A percentile compares a stretch with the other conserved stretches of the same genome.
Evolutionary conservation across 2,888 invertebrate species (phyloP).

Genomic region (Neuroscelio doddi): DNA sequence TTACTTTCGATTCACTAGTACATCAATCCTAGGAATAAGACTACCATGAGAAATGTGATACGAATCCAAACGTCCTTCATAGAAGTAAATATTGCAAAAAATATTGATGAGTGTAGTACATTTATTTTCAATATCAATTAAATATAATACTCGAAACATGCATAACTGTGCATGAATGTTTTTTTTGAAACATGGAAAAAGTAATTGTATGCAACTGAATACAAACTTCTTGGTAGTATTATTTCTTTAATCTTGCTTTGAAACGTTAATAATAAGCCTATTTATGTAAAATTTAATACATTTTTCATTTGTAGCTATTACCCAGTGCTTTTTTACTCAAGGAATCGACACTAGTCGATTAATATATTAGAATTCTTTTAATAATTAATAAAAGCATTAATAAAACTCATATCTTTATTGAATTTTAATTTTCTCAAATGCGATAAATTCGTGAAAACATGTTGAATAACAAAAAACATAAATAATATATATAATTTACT

Average conservation of each 20-base stretch:
- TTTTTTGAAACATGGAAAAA: no score
- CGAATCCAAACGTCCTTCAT: slow-evolving; percentile 19
- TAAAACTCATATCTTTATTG: no score
- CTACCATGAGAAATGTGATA: slow-evolving; percentile 28
- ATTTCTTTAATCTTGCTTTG: neutral
- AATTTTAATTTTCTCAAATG: no score
- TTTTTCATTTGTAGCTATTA: slow-evolving; percentile 6
- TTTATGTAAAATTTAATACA: slow-evolving; percentile 3
- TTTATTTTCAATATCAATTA: slow-evolving; percentile 24
- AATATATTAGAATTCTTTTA: slow-evolving; percentile 7
- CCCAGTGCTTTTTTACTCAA: neutral
- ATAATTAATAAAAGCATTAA: no score
- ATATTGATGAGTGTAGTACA: slow-evolving; percentile 21
- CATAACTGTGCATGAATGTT: no score
- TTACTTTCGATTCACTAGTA: slow-evolving; percentile 40
- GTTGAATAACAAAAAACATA: no score
- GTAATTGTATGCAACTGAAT: no score
- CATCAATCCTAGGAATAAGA: slow-evolving; percentile 34
- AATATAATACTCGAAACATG: slow-evolving; percentile 10
- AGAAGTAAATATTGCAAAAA: slow-evolving; percentile 25
- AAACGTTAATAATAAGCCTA: slow-evolving; percentile 2
- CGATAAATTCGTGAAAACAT: no score
- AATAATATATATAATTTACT: no score
- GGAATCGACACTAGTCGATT: neutral
- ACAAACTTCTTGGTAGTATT: no score